phyloP scores from a whole-genome alignment of 2,797 vertebrate species.

The Trachurus trachurus region DNA sequence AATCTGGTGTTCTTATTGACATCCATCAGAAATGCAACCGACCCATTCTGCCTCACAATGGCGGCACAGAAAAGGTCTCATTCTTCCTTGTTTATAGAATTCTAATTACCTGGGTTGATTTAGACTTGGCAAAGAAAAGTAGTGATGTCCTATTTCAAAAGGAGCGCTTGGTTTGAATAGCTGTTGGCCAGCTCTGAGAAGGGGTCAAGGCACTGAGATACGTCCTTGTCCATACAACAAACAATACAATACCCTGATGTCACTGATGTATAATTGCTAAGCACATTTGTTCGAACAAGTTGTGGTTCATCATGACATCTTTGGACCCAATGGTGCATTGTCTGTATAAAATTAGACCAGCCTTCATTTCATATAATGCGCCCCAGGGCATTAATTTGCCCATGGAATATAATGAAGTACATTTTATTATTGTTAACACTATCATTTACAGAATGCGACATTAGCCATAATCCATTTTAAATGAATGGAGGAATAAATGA shows the following conservation, averaged over 20 bases:
- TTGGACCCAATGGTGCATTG: conserved; percentile 66
- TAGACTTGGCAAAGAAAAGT: conserved; percentile 72
- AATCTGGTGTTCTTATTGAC: conserved; percentile 66
- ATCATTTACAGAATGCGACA: conserved; percentile 63
- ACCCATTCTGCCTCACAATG: conserved; percentile 59
- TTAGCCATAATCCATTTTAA: conserved; percentile 55
- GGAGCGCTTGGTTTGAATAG: conserved; percentile 72
- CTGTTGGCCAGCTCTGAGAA: conserved; percentile 61
- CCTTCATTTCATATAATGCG: conserved; percentile 69
- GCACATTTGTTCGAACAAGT: conserved; percentile 68
- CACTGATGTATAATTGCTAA: conserved; percentile 66
- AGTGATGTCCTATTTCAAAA: conserved; percentile 71
- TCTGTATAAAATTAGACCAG: conserved; percentile 51
- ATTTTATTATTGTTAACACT: conserved; percentile 67
- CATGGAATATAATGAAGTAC: conserved; percentile 61
- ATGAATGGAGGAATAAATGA: conserved; percentile 59
- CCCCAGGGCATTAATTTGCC: conserved; percentile 66
- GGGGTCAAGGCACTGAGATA: conserved; percentile 76
- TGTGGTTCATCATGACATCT: conserved; percentile 65
- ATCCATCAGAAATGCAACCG: conserved; percentile 64
- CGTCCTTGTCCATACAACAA: conserved; percentile 69
- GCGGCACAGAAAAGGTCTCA: conserved; percentile 52
- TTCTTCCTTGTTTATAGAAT: conserved; percentile 76
- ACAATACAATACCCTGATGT: conserved; percentile 65
- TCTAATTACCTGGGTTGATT: conserved; percentile 74